Conservation (phyloP, 2,888 invertebrate genomes). For the Dusona sp. region DNA sequence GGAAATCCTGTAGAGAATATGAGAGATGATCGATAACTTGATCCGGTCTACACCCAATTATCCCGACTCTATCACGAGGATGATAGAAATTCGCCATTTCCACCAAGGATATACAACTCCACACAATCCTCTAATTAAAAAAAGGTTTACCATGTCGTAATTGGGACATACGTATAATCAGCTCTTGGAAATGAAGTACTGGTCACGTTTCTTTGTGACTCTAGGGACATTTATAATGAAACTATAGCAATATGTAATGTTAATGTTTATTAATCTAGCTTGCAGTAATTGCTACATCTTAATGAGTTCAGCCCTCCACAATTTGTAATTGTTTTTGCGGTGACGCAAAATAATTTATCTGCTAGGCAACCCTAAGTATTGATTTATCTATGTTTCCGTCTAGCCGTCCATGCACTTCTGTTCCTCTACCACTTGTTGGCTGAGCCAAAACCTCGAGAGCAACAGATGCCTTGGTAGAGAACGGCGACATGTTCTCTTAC, state of each 20-base stretch:
- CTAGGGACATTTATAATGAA: not conserved
- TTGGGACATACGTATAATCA: no score
- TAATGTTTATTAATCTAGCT: no score
- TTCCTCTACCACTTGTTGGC: slow-evolving; percentile 71
- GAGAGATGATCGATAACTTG: slow-evolving; percentile 26
- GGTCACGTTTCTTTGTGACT: not conserved
- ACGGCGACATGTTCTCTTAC: slow-evolving; percentile 64
- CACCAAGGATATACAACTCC: not conserved
- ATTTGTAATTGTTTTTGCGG: not conserved
- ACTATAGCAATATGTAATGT: not conserved
- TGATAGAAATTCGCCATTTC: not conserved
- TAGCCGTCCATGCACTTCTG: slow-evolving; percentile 52
- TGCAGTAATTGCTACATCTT: not conserved
- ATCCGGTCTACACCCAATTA: slow-evolving; percentile 55
- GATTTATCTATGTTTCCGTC: slow-evolving; percentile 42
- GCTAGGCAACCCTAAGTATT: slow-evolving; percentile 21
- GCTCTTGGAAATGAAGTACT: not conserved
- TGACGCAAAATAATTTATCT: not conserved
- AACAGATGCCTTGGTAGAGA: slow-evolving; percentile 68
- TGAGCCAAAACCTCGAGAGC: slow-evolving; percentile 68
- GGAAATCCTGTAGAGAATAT: slow-evolving; percentile 52
- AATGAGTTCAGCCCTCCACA: not conserved
- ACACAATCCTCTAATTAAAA: not conserved
- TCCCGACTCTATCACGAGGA: not conserved
- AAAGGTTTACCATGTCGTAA: no score